Base-by-base conservation (phyloP, 2,888 invertebrate genomes). In the Lepidocyrtoides sp. region DNA sequence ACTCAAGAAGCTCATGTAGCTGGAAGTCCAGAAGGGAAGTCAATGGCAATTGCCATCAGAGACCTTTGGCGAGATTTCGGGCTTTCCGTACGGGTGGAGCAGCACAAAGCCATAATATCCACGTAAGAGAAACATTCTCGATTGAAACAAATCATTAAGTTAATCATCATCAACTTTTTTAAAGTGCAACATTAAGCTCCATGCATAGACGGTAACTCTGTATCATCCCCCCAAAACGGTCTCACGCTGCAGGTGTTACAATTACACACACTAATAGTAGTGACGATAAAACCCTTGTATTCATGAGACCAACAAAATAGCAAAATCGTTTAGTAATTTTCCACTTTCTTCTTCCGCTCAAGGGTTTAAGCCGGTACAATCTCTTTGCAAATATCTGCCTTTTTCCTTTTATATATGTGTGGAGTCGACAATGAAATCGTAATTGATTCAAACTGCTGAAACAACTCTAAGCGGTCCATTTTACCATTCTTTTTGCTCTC, bases 51-150 rank as follows among this genome's bases (percentile, higher is more conserved):
- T 85, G 94, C 93, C 23, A 94, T 94, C 66, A 85, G 94, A 54
- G 94, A 94, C 81, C 91, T 94, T 66, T 94, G 94, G 94, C 79
- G 94, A 85, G 94, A 92, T 75, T 94, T 93, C 77, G 94, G 94
- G 51, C 91, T 94, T 69, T 94, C 94, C 29, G 94, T 94, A 17
- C 82, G 94, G 72, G 93, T 93, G 84, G 94, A 94, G 66, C 93
- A 94, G 63, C 93, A 94, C 75, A 94, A 94, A 93, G 92, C 93
- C 17, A 23, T 93, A 36, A 91, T 94, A 72, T 94, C 94, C 44
- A 93, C 89, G 94, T 94, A 89, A 91, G 93, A 66, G 57, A 72
- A 82, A 60, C 14, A 17, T 20, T 10, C 17, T 20, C 23, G 29
- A 48, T 54, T 77, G 26, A 23, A 23, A 23, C 23, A 17, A 36